Percentiles rank a stretch among this genome's conserved stretches.
phyloP scores from a whole-genome alignment of 2,888 invertebrate genomes.

The Noctuana brunneofusca region DNA sequence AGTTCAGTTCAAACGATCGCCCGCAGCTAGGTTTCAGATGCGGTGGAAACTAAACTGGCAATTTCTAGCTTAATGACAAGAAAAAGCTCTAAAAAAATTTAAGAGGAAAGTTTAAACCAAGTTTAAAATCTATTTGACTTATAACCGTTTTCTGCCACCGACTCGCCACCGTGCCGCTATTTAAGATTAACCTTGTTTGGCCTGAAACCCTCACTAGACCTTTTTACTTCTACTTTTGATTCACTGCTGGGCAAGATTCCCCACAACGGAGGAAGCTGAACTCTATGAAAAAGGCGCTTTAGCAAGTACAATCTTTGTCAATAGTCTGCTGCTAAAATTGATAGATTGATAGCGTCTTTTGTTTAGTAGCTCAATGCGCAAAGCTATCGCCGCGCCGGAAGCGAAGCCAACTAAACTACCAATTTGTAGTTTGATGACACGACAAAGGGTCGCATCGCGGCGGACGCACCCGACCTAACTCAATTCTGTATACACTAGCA shows the following conservation, averaged over 20 bases:
- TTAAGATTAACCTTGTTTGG: too few relatives aligned
- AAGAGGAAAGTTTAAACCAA: background rate
- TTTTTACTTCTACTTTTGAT: too few relatives aligned
- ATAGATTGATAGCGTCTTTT: slow-evolving; percentile 33
- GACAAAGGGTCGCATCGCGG: slow-evolving; percentile 63
- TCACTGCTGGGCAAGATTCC: too few relatives aligned
- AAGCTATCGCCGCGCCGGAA: slow-evolving; percentile 44
- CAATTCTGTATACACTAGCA: slow-evolving; percentile 55
- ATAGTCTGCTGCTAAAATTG: background rate
- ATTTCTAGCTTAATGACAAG: slow-evolving; percentile 23
- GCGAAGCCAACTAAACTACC: slow-evolving; percentile 59
- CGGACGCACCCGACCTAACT: slow-evolving; percentile 55
- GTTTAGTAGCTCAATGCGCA: slow-evolving; percentile 37
- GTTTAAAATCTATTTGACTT: background rate
- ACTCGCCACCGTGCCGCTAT: too few relatives aligned
- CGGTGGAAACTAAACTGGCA: slow-evolving; percentile 32
- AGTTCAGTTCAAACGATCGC: slow-evolving; percentile 31
- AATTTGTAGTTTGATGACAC: slow-evolving; percentile 75
- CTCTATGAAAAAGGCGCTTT: too few relatives aligned
- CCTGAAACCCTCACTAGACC: too few relatives aligned
- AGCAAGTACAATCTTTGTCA: too few relatives aligned
- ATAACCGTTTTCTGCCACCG: background rate
- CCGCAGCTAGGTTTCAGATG: slow-evolving; percentile 29
- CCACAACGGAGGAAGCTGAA: too few relatives aligned
- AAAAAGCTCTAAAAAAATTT: background rate